Percentiles rank a stretch among this genome's conserved stretches.
These are phyloP conservation scores for Larimichthys crocea DNA, from an alignment of 2,113 vertebrate genomes.

Conservation along the genomic window DNA sequence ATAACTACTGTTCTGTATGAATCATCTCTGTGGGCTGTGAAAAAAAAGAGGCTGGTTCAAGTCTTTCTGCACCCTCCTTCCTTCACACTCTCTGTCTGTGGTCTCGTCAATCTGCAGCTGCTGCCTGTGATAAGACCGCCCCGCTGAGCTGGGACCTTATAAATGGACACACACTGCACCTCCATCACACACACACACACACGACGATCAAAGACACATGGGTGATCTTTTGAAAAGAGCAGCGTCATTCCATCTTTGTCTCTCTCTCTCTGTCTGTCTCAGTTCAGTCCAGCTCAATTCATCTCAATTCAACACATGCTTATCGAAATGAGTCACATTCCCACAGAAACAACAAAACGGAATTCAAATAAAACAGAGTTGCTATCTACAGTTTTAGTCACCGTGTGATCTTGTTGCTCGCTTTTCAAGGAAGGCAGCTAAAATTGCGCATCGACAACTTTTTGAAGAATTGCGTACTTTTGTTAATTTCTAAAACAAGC, in stretches of 20 bases:
- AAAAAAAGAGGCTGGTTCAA: background rate
- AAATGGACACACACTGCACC: slow-evolving; percentile 63
- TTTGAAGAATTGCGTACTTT: background rate
- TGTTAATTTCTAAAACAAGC: background rate
- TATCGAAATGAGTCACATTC: slow-evolving; percentile 47
- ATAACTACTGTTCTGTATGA: background rate
- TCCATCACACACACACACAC: slow-evolving; percentile 51
- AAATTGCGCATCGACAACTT: slow-evolving; percentile 1
- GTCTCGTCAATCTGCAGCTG: slow-evolving; percentile 73
- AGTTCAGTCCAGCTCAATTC: slow-evolving; percentile 49
- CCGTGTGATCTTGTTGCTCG: slow-evolving; percentile 2
- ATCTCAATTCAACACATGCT: slow-evolving; percentile 64
- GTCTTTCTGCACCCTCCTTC: slow-evolving; percentile 27
- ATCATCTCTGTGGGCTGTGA: slow-evolving; percentile 16
- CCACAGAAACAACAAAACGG: slow-evolving; percentile 17
- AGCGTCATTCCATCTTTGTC: slow-evolving; percentile 36
- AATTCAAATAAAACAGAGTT: slow-evolving; percentile 43
- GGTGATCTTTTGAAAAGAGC: slow-evolving; percentile 39
- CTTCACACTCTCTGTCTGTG: slow-evolving; percentile 60
- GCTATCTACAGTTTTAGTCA: slow-evolving; percentile 27
- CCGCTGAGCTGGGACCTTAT: slow-evolving; percentile 68
- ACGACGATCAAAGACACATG: slow-evolving; percentile 59
- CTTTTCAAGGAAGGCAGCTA: background rate
- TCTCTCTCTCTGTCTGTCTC: slow-evolving; percentile 17
- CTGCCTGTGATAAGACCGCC: slow-evolving; percentile 68